These are phyloP conservation scores for Drosophila greeni DNA, from an alignment of 2,888 invertebrate species.

Conservation along the genomic window DNA sequence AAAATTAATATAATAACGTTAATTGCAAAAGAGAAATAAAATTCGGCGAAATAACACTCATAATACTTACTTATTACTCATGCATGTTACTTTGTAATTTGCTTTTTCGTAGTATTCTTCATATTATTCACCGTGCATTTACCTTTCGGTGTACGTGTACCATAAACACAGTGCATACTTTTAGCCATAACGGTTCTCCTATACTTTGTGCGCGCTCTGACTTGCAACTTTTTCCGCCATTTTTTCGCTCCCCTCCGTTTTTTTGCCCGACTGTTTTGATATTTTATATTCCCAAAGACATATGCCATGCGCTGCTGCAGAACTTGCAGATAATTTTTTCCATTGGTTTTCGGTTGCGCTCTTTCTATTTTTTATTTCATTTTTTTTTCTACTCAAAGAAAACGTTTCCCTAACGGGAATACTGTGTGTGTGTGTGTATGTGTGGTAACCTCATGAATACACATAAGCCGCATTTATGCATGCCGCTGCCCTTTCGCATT, in stretches of 20 bases:
- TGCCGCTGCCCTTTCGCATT: constrained; percentile 44
- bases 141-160: background rate
- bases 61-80: background rate
- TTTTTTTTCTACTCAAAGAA: constrained; percentile 17
- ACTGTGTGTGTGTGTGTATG: constrained; percentile 6
- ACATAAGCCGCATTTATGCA: constrained; percentile 21
- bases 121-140: background rate
- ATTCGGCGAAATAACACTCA: too few species aligned
- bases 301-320: constrained; percentile 29
- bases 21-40: too few species aligned
- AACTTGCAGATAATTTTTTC: constrained; percentile 35
- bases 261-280: constrained; percentile 8
- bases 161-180: constrained; percentile 3
- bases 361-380: constrained; percentile 4
- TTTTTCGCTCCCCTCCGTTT: constrained; percentile 1
- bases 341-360: constrained; percentile 5
- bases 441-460: constrained; percentile 37
- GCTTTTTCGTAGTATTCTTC: background rate
- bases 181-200: constrained; percentile 9
- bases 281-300: constrained; percentile 41
- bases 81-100: background rate
- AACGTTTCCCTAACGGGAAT: constrained; percentile 16
- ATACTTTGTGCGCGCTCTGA: constrained; percentile 17
- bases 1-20: too few species aligned
- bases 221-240: constrained; percentile 29